phyloP scores from a whole-genome alignment of 1,140 invertebrate genomes.

The Ridgeia piscesae region DNA sequence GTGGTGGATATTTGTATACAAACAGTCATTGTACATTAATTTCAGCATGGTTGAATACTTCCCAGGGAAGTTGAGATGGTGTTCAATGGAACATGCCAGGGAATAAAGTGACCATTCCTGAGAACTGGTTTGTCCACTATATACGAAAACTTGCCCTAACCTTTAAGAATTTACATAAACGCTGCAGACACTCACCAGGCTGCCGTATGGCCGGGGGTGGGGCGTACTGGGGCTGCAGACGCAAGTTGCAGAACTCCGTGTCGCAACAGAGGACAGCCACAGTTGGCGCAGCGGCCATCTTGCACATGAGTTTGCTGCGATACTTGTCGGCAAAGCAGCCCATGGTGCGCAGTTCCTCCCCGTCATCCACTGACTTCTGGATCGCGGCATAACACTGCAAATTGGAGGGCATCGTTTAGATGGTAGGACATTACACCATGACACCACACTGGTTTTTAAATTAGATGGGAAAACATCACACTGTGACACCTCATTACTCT shows the following conservation, averaged over 20 bases:
- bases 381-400: not conserved
- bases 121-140: too few relatives aligned
- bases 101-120: too few relatives aligned
- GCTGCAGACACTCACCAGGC: not conserved
- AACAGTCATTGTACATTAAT: too few relatives aligned
- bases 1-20: too few relatives aligned
- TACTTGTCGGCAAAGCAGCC: not conserved
- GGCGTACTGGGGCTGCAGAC: not conserved
- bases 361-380: not conserved
- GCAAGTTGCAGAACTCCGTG: not conserved
- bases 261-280: not conserved
- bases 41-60: too few relatives aligned
- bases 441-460: not conserved
- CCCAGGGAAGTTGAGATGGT: too few relatives aligned
- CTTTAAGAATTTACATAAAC: too few relatives aligned
- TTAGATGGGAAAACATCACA: too few relatives aligned
- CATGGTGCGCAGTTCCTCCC: not conserved
- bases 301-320: slow-evolving; percentile 3
- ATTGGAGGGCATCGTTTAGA: not conserved
- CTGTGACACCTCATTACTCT: too few relatives aligned
- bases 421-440: not conserved
- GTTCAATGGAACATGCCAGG: too few relatives aligned
- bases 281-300: not conserved
- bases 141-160: too few relatives aligned
- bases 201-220: not conserved